Conservation (phyloP, 2,113 vertebrate species). For the Blennius ocellaris region DNA sequence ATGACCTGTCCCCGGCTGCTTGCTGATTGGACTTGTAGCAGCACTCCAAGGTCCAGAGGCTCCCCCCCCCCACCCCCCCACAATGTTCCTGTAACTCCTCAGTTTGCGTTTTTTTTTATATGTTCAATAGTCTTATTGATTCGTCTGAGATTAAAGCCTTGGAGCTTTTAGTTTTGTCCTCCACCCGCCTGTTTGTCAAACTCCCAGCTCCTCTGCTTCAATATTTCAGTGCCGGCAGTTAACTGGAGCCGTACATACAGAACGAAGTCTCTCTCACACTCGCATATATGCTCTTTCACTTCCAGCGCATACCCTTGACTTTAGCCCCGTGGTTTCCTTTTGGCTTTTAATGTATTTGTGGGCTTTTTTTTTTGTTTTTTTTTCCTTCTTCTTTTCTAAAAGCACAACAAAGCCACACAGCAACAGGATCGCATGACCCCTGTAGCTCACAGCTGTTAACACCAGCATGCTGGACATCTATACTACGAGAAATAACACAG, state of each 20-base stretch:
- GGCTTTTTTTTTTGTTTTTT: constrained; percentile 13
- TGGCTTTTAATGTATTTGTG: constrained; percentile 16
- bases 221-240: constrained; percentile 43
- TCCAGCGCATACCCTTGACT: background rate
- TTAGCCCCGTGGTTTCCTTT: constrained; percentile 12
- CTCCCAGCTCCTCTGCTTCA: constrained; percentile 10
- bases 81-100: constrained; percentile 67
- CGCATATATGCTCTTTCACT: background rate
- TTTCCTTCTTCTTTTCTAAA: constrained; percentile 12
- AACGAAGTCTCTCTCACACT: background rate
- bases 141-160: constrained; percentile 70
- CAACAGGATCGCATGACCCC: constrained; percentile 59
- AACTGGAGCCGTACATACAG: constrained; percentile 19
- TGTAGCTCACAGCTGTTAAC: constrained; percentile 73
- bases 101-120: constrained; percentile 67
- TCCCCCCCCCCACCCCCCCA: constrained; percentile 45
- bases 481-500: constrained; percentile 56
- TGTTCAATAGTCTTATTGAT: constrained; percentile 76
- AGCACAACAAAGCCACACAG: constrained; percentile 34
- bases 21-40: constrained; percentile 46
- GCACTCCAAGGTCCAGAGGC: constrained; percentile 23
- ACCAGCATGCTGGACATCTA: constrained; percentile 36
- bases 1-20: background rate
- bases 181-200: constrained; percentile 22
- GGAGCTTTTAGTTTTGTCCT: constrained; percentile 64